Evolutionary conservation across 2,113 vertebrate genomes (phyloP).

Genomic region (Lophochroa leadbeateri): DNA sequence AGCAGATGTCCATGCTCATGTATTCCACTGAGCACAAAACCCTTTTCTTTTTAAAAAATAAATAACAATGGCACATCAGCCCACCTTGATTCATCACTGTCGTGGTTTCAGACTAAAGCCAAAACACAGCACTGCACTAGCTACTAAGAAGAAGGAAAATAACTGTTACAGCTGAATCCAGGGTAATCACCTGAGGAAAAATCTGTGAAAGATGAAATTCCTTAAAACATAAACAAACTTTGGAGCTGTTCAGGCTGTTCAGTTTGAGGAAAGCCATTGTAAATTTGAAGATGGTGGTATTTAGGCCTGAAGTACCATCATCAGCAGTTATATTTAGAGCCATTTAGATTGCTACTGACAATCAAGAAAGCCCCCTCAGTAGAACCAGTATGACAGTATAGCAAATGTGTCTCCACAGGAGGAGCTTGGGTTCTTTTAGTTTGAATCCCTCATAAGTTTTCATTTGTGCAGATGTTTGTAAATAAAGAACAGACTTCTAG

Average conservation of each 20-base stretch:
- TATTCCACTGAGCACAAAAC: not conserved
- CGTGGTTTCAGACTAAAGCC: not conserved
- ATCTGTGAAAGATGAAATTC: not conserved
- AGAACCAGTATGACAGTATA: not conserved
- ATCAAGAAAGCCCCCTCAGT: not conserved
- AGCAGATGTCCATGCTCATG: accelerated
- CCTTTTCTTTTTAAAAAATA: not conserved
- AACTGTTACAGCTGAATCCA: not conserved
- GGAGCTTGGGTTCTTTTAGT: not conserved
- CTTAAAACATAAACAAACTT: not conserved
- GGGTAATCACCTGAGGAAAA: not conserved
- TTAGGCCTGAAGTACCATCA: not conserved
- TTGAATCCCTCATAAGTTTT: not conserved
- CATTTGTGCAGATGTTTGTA: not conserved
- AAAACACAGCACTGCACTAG: not conserved
- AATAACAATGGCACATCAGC: not conserved
- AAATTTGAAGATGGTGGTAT: not conserved
- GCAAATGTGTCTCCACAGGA: not conserved
- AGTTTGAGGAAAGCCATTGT: not conserved
- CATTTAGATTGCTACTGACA: not conserved
- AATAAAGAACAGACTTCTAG: not conserved
- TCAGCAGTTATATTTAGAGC: not conserved
- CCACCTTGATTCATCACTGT: not conserved
- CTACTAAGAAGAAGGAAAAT: not conserved
- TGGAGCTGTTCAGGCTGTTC: not conserved